Evolutionary conservation across 2,888 invertebrate genomes (phyloP).

Genomic region (Acanthosepion pharaonis): DNA sequence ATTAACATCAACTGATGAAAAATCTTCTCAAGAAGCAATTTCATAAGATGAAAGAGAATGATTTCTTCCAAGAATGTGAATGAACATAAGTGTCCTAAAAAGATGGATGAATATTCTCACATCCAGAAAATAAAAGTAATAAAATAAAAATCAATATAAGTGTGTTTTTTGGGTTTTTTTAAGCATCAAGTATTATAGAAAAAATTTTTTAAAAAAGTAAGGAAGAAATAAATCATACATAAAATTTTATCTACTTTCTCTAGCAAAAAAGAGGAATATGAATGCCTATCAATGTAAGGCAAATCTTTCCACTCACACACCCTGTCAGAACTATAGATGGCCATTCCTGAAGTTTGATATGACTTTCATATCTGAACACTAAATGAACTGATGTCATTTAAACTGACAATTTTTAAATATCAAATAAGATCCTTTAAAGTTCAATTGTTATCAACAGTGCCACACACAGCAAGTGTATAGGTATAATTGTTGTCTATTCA

Average conservation of each 20-base stretch:
- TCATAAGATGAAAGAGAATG: background rate
- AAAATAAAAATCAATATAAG: background rate
- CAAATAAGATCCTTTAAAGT: background rate
- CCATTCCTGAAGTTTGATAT: background rate
- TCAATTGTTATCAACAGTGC: background rate
- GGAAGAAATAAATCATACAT: background rate
- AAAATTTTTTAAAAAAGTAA: background rate
- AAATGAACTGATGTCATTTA: background rate
- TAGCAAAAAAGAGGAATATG: background rate
- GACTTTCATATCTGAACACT: background rate
- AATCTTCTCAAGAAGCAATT: background rate
- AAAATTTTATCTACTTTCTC: background rate
- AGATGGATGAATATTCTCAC: no score
- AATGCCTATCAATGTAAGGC: background rate
- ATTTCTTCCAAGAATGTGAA: background rate
- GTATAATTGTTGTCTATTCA: constrained; percentile 6
- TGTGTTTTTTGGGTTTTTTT: background rate
- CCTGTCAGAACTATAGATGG: background rate
- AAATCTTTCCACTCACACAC: background rate
- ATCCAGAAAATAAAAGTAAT: background rate
- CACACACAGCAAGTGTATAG: constrained; percentile 17
- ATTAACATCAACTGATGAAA: background rate
- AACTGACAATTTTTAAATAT: background rate
- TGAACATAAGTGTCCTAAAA: no score
- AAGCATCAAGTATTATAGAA: background rate